phyloP scores from a whole-genome alignment of 1,140 invertebrate genomes.

The Lepidostoma basale region DNA sequence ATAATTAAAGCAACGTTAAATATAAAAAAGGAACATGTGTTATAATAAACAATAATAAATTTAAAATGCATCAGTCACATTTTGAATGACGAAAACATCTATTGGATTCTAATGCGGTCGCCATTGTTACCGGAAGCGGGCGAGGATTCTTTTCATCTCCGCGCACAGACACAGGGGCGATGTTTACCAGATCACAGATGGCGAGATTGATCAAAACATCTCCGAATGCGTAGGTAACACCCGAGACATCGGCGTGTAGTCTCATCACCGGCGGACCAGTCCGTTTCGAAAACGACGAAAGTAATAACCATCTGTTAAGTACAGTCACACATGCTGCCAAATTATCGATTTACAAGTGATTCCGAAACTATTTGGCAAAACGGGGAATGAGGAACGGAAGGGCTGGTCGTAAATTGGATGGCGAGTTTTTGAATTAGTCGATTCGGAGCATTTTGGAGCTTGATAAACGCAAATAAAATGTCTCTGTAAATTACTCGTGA shows the following conservation, averaged over 20 bases:
- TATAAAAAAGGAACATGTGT: no score
- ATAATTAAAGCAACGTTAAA: no score
- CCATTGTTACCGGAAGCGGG: no score
- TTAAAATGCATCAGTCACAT: no score
- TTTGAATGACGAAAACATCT: no score
- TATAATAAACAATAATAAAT: no score
- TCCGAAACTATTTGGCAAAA: neutral
- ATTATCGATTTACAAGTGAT: neutral
- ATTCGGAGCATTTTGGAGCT: neutral
- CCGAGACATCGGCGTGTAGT: constrained; percentile 9
- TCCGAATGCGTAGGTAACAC: constrained; percentile 16
- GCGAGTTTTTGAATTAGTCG: neutral
- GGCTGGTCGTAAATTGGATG: neutral
- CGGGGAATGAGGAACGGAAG: neutral
- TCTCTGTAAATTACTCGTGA: neutral
- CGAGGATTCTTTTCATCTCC: no score
- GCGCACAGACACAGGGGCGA: no score
- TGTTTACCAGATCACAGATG: neutral
- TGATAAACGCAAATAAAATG: neutral
- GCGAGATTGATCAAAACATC: constrained; percentile 6
- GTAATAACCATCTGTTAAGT: constrained; percentile 6
- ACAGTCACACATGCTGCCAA: neutral
- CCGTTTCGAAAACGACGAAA: constrained; percentile 19
- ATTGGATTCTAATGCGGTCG: no score
- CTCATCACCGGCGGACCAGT: neutral